Base-by-base conservation (phyloP, 2,888 invertebrate genomes). In the Drosophila emarginata region DNA sequence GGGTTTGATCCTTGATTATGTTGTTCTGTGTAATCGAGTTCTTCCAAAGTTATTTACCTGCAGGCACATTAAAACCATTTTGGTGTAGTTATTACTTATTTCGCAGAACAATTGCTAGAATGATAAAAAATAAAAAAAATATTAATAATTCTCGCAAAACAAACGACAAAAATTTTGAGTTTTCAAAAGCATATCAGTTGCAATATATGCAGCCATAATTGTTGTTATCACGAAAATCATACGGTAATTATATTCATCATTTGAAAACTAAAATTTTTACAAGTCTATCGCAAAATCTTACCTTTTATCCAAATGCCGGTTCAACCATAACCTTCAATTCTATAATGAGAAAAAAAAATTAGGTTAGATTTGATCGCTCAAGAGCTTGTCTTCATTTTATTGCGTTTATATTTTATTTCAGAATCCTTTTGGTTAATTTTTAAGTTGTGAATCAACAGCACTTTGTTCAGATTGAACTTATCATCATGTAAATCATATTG, bases 391-490 rank as follows among this genome's bases (percentile, higher is more conserved):
- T 7, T 5, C 2, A 50, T n/a, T 59, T 6, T 0, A 21, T 56
- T 23, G 1, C n/a, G 15, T 1, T 15, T 2, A 26, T 50, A 1
- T 12, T 7, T 32, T n/a, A 51, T 75, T 57, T 84, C 84, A 84
- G 84, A 78, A 87, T 87, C 87, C 87, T 87, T 87, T 87, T 87
- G 87, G 87, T 87, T 87, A 65, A 71, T 58, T 76, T 75, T 72
- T 74, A 76, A 83, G 86, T 81, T 80, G 57, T 54, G 23, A 68
- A 80, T 85, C 86, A 81, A 78, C 87, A 87, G 67, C 61, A 72
- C 64, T 72, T 75, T 72, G 73, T 78, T 88, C 78, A 79, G 88
- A 80, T 76, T 80, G 57, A 80, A 74, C 77, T 81, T 80, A 77
- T 83, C 87, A 88, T 88, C 87, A 87, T 54, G 4, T 5, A 51